Conservation (phyloP, 2,797 vertebrate genomes). For the Steatocranus sp. region DNA sequence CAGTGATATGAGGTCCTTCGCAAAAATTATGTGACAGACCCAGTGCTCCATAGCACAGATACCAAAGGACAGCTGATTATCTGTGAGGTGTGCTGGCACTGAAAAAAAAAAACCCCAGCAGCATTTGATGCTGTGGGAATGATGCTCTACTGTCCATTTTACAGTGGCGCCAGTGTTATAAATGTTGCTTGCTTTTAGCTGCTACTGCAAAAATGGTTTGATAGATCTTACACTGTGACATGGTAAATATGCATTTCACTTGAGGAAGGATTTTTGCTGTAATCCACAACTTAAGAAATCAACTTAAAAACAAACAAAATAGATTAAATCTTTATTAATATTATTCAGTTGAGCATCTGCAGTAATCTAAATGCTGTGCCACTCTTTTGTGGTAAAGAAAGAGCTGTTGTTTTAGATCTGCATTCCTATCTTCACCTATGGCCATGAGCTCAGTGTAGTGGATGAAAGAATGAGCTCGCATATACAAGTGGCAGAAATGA, state of each 20-base stretch:
- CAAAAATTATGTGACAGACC: background rate
- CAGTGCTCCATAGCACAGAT: background rate
- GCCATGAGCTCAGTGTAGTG: background rate
- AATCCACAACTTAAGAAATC: background rate
- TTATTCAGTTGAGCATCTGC: background rate
- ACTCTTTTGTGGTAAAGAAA: background rate
- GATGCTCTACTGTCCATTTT: background rate
- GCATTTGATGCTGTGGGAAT: background rate
- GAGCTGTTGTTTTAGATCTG: background rate
- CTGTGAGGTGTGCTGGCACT: background rate
- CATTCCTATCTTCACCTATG: background rate
- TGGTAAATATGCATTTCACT: background rate
- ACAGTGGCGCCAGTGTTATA: fast-evolving
- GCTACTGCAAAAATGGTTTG: background rate
- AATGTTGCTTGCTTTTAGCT: background rate
- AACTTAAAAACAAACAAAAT: background rate
- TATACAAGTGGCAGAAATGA: background rate
- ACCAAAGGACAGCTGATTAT: background rate
- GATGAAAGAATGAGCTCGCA: background rate
- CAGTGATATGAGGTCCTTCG: background rate
- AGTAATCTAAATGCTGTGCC: background rate
- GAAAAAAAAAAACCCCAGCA: fast-evolving
- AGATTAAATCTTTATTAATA: background rate
- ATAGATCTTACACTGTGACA: background rate
- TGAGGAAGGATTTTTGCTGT: background rate